Conservation (phyloP, 2,113 vertebrate genomes). For the Catagonus wagneri region DNA sequence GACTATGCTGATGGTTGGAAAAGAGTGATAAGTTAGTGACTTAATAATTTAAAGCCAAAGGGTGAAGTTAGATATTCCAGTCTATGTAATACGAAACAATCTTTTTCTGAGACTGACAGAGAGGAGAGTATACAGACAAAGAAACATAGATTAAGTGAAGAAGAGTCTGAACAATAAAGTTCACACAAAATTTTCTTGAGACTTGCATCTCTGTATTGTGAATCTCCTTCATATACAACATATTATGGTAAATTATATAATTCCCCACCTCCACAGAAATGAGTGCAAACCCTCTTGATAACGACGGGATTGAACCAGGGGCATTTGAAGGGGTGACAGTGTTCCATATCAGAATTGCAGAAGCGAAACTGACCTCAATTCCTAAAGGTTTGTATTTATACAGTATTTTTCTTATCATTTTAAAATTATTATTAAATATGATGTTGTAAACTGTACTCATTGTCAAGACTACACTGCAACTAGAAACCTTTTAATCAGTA, state of each 20-base stretch:
- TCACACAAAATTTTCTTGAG: background rate
- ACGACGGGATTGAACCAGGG: conserved; percentile 94
- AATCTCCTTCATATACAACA: background rate
- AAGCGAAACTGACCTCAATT: conserved; percentile 94
- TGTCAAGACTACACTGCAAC: background rate
- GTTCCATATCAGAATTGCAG: conserved; percentile 96
- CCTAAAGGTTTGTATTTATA: conserved; percentile 93
- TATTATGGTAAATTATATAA: conserved; percentile 22
- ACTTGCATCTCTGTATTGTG: background rate
- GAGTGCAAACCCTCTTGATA: conserved; percentile 97
- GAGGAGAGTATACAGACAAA: background rate
- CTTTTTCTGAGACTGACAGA: background rate
- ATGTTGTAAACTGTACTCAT: background rate
- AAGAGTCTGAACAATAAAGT: background rate
- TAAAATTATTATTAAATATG: background rate
- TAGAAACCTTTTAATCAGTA: background rate
- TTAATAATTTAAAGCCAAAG: conserved; percentile 51
- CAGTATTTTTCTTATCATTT: background rate
- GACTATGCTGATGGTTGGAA: background rate
- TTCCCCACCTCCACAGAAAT: conserved; percentile 92
- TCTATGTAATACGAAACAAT: background rate
- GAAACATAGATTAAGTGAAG: background rate
- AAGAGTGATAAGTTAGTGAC: background rate
- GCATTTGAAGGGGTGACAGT: conserved; percentile 95
- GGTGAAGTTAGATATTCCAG: background rate